phyloP scores from a whole-genome alignment of 1,140 invertebrate species.

The Drosophila leontia region DNA sequence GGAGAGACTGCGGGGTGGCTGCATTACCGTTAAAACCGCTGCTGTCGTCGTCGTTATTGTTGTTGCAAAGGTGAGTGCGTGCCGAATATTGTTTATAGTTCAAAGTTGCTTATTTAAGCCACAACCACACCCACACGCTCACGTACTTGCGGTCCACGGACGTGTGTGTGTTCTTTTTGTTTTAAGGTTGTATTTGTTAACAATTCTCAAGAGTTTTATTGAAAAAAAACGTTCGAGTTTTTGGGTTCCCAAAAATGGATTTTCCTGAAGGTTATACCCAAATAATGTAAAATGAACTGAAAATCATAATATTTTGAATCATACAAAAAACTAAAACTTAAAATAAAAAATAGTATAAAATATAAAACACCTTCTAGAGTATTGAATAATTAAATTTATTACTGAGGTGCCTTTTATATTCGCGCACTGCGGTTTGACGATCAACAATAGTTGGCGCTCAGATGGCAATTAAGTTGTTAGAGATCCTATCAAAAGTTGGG shows the following conservation, averaged over 20 bases:
- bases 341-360: background rate
- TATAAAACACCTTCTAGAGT: background rate
- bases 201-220: conserved; percentile 12
- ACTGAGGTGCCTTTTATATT: background rate
- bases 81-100: conserved; percentile 73
- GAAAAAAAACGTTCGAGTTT: background rate
- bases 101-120: conserved; percentile 39
- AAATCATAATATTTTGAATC: no score
- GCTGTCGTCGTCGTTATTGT: conserved; percentile 14
- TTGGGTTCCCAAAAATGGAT: background rate
- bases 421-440: background rate
- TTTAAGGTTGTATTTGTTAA: conserved; percentile 10
- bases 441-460: background rate
- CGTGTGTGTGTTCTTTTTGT: conserved; percentile 37
- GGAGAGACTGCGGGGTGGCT: conserved; percentile 25
- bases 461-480: conserved; percentile 7
- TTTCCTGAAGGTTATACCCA: no score
- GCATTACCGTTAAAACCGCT: conserved; percentile 26
- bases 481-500: conserved; percentile 3
- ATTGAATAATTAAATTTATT: background rate
- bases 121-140: conserved; percentile 15
- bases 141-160: conserved; percentile 24
- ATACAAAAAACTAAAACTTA: no score
- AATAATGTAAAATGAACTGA: no score
- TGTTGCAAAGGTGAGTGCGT: conserved; percentile 71